Evolutionary conservation across 2,888 invertebrate genomes (phyloP).

Genomic region (Elmis aenea): DNA sequence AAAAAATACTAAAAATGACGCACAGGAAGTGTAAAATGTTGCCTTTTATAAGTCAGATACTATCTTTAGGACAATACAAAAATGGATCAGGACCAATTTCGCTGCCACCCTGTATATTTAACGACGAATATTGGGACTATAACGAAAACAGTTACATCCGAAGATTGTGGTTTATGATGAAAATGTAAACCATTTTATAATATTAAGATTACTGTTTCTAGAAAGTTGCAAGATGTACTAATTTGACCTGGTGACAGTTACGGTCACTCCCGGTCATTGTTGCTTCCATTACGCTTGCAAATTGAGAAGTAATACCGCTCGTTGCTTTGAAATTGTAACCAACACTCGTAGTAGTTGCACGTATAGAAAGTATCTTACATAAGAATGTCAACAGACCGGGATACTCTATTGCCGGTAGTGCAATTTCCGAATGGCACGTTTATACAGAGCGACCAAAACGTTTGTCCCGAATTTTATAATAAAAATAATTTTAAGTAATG

Average conservation of each 20-base stretch:
- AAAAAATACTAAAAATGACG: no score
- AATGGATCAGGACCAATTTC: no score
- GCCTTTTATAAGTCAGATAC: no score
- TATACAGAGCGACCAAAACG: background rate
- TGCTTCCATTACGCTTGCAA: conserved; percentile 27
- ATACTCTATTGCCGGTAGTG: no score
- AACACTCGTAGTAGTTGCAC: conserved; percentile 1
- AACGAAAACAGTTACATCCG: no score
- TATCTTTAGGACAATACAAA: no score
- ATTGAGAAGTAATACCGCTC: conserved; percentile 24
- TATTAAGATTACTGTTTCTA: conserved; percentile 34
- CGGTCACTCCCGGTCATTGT: conserved; percentile 36
- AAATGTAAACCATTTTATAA: no score
- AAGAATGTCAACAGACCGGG: background rate
- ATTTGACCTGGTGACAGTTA: conserved; percentile 33
- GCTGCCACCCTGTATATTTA: no score
- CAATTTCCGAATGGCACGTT: background rate
- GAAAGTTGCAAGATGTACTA: conserved; percentile 33
- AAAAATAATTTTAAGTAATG: background rate
- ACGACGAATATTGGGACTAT: no score
- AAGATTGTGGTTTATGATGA: no score
- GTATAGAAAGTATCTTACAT: background rate
- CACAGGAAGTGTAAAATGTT: no score
- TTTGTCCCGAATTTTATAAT: no score
- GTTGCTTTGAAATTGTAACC: conserved; percentile 18